Percentiles rank a stretch among this genome's conserved stretches.
Conservation (phyloP, 2,888 invertebrate genomes). For the Orchestes rusci region DNA sequence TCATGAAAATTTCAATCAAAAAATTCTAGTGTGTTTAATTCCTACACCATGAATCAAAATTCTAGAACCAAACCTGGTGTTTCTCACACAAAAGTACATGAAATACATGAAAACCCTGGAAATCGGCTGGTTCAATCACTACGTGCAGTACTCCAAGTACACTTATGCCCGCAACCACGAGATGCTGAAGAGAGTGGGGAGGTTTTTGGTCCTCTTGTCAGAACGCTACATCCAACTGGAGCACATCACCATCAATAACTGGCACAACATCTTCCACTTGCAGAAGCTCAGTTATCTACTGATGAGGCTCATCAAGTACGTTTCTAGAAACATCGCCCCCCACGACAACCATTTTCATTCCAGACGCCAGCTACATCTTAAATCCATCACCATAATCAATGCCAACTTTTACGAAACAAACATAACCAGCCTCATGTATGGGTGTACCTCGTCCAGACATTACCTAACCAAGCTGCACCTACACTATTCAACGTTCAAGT, state of each 20-base stretch:
- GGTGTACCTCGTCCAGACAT: conserved; percentile 38
- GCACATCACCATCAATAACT: conserved; percentile 44
- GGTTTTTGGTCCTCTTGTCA: conserved; percentile 35
- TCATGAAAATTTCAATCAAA: no score
- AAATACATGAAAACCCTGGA: conserved; percentile 44
- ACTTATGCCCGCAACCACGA: conserved; percentile 39
- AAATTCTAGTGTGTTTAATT: no score
- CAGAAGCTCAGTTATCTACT: conserved; percentile 39
- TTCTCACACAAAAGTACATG: conserved; percentile 39
- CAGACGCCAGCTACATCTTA: conserved; percentile 42
- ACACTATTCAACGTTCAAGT: conserved; percentile 13
- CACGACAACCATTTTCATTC: neutral
- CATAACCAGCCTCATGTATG: conserved; percentile 42
- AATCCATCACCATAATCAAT: conserved; percentile 42
- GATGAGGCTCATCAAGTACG: conserved; percentile 37
- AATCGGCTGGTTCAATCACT: conserved; percentile 40
- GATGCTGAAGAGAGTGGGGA: conserved; percentile 40
- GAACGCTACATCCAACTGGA: conserved; percentile 40
- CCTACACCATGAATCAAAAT: no score
- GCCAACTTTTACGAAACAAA: conserved; percentile 44
- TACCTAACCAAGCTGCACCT: conserved; percentile 8
- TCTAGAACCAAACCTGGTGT: conserved; percentile 36
- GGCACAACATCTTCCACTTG: conserved; percentile 45
- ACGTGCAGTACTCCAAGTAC: conserved; percentile 26
- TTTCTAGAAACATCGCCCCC: neutral